These are phyloP conservation scores for Papilio dardanus DNA, from an alignment of 1,140 invertebrate species.

Conservation along the genomic window DNA sequence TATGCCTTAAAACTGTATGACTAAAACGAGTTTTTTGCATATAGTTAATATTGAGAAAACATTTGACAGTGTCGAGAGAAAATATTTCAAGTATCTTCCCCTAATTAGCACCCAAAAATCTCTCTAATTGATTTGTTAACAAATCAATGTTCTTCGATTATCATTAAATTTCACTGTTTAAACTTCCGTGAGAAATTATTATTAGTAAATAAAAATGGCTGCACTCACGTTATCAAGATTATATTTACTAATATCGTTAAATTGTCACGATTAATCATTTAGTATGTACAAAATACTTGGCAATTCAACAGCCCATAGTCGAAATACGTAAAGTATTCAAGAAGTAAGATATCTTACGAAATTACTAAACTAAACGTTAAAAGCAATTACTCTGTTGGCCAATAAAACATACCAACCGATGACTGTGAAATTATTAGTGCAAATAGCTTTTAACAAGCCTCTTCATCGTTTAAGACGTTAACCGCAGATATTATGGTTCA, in stretches of 20 bases:
- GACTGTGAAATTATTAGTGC: constrained; percentile 31
- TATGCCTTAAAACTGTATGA: too few relatives aligned
- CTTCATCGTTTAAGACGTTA: constrained; percentile 32
- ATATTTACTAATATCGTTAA: background rate
- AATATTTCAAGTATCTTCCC: too few relatives aligned
- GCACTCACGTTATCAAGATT: too few relatives aligned
- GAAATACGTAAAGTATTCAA: background rate
- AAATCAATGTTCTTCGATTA: too few relatives aligned
- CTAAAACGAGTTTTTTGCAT: too few relatives aligned
- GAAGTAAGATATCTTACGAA: constrained; percentile 3
- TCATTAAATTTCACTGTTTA: too few relatives aligned
- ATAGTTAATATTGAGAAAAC: too few relatives aligned
- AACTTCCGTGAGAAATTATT: too few relatives aligned
- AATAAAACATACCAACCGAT: constrained; percentile 10
- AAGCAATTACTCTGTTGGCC: constrained; percentile 22
- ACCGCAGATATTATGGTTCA: constrained; percentile 19
- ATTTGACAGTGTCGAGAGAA: too few relatives aligned
- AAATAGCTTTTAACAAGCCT: constrained; percentile 29
- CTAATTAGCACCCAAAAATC: too few relatives aligned
- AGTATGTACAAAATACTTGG: background rate
- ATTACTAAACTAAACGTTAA: background rate
- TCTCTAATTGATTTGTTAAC: too few relatives aligned
- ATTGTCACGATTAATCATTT: background rate
- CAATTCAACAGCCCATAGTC: background rate
- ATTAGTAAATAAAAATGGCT: too few relatives aligned